A percentile compares a stretch with the other conserved stretches of the same genome.
Conservation (phyloP, 2,113 vertebrate genomes). For the Nanorana parkeri region DNA sequence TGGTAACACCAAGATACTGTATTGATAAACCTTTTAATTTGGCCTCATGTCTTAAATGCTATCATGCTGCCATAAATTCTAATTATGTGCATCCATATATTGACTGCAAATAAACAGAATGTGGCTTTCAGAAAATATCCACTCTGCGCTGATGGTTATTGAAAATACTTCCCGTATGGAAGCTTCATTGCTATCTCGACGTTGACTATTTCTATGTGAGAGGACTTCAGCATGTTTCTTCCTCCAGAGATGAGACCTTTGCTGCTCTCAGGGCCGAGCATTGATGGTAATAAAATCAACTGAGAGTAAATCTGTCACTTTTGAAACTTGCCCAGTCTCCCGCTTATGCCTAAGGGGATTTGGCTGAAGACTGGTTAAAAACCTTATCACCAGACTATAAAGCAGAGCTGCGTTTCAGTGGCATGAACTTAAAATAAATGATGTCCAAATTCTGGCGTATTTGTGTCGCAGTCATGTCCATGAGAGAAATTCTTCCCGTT, state of each 20-base stretch:
- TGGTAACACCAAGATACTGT: too few species aligned
- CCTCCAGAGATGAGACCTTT: slow-evolving; percentile 55
- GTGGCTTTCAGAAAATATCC: neutral
- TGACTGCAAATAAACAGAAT: neutral
- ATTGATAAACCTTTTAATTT: too few species aligned
- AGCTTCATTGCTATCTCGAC: slow-evolving; percentile 37
- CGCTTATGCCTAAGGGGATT: slow-evolving; percentile 49
- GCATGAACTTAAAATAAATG: slow-evolving; percentile 41
- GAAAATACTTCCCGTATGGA: slow-evolving; percentile 17
- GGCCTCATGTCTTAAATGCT: neutral
- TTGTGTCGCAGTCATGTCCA: slow-evolving; percentile 47
- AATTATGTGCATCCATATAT: neutral
- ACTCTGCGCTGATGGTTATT: neutral
- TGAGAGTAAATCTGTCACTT: slow-evolving; percentile 55
- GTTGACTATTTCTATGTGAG: slow-evolving; percentile 43
- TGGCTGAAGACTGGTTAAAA: slow-evolving; percentile 53
- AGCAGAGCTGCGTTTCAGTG: slow-evolving; percentile 32
- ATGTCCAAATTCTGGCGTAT: slow-evolving; percentile 51
- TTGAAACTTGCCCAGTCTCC: slow-evolving; percentile 48
- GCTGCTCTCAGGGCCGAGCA: slow-evolving; percentile 46
- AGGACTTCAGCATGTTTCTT: slow-evolving; percentile 34
- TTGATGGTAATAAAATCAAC: slow-evolving; percentile 53
- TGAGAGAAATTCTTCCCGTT: slow-evolving; percentile 53
- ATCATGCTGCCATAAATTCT: neutral
- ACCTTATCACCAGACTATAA: slow-evolving; percentile 25